Conservation (phyloP, 2,113 vertebrate genomes). For the Melanostigma gelatinosum region DNA sequence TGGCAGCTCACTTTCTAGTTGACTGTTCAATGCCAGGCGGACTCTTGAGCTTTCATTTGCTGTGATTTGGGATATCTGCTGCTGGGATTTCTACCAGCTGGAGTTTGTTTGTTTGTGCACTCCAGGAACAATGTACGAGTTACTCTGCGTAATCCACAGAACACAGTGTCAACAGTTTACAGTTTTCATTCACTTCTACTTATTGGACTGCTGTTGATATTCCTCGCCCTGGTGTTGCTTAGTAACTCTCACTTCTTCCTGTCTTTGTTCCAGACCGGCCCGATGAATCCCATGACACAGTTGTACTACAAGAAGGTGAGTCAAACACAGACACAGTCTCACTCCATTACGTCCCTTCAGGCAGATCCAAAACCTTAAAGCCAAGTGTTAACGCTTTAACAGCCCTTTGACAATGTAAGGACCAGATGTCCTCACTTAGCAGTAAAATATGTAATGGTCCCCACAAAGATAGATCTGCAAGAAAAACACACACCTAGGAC, state of each 20-base stretch:
- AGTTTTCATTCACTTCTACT: neutral
- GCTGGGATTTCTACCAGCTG: neutral
- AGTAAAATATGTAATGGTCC: neutral
- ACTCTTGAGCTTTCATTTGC: neutral
- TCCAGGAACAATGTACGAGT: neutral
- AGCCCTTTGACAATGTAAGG: neutral
- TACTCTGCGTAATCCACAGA: neutral
- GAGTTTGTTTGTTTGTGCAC: neutral
- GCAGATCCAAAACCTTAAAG: neutral
- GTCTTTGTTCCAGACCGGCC: constrained; percentile 36
- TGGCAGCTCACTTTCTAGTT: no score
- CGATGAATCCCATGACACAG: constrained; percentile 92
- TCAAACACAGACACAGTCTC: constrained; percentile 2
- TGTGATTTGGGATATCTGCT: neutral
- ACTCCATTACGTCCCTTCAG: neutral
- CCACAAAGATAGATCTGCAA: neutral
- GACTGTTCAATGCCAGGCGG: neutral
- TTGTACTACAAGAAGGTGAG: constrained; percentile 98
- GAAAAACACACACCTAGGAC: neutral
- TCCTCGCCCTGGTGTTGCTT: neutral
- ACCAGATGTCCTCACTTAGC: neutral
- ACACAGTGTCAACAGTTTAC: neutral
- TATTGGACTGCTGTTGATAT: neutral
- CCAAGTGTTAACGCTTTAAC: neutral
- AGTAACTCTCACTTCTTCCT: neutral